Evolutionary conservation across 2,113 vertebrate genomes (phyloP).

Genomic region (Aldabrachelys gigantea): DNA sequence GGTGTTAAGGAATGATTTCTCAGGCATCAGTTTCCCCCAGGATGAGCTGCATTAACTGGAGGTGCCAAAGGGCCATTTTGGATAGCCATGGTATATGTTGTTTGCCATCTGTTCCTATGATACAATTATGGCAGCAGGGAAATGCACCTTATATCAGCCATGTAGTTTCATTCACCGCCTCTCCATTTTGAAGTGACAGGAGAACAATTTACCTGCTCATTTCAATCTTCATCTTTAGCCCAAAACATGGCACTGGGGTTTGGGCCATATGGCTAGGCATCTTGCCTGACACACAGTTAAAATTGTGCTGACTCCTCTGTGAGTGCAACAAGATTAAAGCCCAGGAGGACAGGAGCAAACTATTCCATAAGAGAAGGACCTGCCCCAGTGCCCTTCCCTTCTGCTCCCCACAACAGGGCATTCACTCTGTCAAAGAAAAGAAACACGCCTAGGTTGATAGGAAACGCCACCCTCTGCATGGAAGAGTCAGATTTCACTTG

Average conservation of each 20-base stretch:
- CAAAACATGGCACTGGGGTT: not conserved
- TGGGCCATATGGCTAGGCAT: fast-evolving
- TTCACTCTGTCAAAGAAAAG: not conserved
- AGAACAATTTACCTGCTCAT: not conserved
- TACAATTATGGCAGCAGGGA: not conserved
- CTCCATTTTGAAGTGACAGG: not conserved
- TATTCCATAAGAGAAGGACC: not conserved
- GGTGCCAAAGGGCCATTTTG: not conserved
- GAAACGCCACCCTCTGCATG: not conserved
- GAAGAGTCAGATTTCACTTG: not conserved
- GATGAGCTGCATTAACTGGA: not conserved
- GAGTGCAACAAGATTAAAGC: not conserved
- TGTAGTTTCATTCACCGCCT: not conserved
- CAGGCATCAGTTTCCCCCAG: not conserved
- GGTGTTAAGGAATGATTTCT: not conserved
- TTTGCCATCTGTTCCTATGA: constrained; percentile 16
- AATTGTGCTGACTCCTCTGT: not conserved
- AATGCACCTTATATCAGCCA: fast-evolving
- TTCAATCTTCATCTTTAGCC: not conserved
- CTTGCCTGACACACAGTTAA: not conserved
- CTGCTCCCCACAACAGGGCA: fast-evolving
- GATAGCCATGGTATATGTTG: fast-evolving
- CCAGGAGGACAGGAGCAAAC: not conserved
- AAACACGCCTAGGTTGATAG: not conserved
- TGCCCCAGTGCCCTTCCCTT: not conserved